Evolutionary conservation across 2,797 vertebrate species (phyloP).

Genomic region (Hypotaenidia okinawae): DNA sequence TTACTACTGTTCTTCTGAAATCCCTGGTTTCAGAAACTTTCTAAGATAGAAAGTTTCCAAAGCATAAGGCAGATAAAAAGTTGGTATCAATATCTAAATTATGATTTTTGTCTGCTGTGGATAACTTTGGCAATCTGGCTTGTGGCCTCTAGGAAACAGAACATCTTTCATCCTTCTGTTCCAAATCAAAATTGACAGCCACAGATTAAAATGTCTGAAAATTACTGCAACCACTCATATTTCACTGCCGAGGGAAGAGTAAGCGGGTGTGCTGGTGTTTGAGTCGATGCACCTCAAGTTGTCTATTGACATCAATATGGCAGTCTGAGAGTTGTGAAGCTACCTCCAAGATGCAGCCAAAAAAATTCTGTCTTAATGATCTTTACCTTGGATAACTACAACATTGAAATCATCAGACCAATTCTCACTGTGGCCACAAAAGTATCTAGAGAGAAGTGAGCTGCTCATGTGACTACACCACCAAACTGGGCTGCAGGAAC

Average conservation of each 20-base stretch:
- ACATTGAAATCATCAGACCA: background rate
- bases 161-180: background rate
- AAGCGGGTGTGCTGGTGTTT: background rate
- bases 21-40: background rate
- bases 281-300: background rate
- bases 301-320: background rate
- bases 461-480: rapidly evolving
- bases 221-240: background rate
- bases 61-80: background rate
- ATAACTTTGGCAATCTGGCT: background rate
- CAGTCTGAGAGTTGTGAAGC: background rate
- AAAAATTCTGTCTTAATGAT: background rate
- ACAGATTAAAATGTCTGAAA: background rate
- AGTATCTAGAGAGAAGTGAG: background rate
- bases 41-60: background rate
- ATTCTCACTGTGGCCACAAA: background rate
- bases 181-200: background rate
- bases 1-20: background rate
- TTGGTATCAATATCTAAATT: background rate
- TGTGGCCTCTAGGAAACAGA: background rate
- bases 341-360: background rate
- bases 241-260: background rate
- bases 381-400: background rate
- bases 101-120: background rate
- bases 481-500: background rate